phyloP scores from a whole-genome alignment of 2,113 vertebrate species.

The Calcarius ornatus region DNA sequence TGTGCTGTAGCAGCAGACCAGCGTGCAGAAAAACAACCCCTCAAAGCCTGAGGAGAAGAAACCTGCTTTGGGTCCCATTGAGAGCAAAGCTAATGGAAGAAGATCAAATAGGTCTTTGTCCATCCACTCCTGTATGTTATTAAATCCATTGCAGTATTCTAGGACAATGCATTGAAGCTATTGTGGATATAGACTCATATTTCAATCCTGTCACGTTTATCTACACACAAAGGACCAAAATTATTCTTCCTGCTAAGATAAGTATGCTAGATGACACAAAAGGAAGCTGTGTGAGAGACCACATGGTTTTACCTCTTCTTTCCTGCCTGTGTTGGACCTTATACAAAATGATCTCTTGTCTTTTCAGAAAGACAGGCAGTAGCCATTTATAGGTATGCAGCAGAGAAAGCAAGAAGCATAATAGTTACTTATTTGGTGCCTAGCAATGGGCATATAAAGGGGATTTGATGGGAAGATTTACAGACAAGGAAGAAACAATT shows the following conservation, averaged over 20 bases:
- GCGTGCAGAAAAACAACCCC: not conserved
- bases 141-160: not conserved
- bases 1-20: not conserved
- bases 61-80: not conserved
- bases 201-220: not conserved
- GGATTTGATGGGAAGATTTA: not conserved
- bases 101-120: not conserved
- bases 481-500: not conserved
- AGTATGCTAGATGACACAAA: not conserved
- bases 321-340: not conserved
- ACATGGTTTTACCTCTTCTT: not conserved
- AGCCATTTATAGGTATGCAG: not conserved
- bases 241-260: not conserved
- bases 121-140: not conserved
- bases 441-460: not conserved
- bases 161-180: not conserved
- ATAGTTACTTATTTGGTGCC: not conserved
- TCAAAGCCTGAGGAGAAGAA: not conserved
- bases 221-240: not conserved
- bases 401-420: not conserved
- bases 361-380: not conserved
- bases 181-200: not conserved
- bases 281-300: not conserved
- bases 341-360: not conserved
- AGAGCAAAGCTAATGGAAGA: not conserved